Evolutionary conservation across 2,888 invertebrate genomes (phyloP).

Genomic region (Agrilus biguttatus): DNA sequence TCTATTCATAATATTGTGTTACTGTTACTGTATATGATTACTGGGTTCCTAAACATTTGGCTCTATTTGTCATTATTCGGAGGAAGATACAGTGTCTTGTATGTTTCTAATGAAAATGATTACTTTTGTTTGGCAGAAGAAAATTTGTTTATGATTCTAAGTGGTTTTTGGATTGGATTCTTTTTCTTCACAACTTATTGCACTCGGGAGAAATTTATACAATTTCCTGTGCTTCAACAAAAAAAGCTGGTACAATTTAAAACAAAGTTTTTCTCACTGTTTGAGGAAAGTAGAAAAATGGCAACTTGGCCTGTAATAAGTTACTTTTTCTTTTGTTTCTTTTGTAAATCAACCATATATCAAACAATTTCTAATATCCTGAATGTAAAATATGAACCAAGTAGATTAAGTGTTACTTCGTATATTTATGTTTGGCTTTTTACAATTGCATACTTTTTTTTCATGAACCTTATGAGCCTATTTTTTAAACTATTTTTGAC

Average conservation of each 20-base stretch:
- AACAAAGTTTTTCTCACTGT: conserved; percentile 37
- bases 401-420: conserved; percentile 36
- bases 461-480: conserved; percentile 53
- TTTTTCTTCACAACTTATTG: conserved; percentile 44
- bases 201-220: conserved; percentile 40
- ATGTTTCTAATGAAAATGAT: conserved; percentile 32
- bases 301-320: conserved; percentile 48
- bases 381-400: conserved; percentile 36
- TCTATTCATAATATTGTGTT: conserved; percentile 44
- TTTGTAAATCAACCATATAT: conserved; percentile 43
- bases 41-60: conserved; percentile 54
- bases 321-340: conserved; percentile 45
- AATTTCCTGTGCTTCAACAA: conserved; percentile 57
- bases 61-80: conserved; percentile 52
- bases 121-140: conserved; percentile 50
- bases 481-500: conserved; percentile 58
- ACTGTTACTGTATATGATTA: conserved; percentile 41
- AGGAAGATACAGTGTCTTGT: conserved; percentile 40
- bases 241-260: conserved; percentile 54
- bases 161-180: conserved; percentile 53
- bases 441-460: conserved; percentile 51
- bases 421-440: conserved; percentile 52
- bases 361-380: conserved; percentile 37
- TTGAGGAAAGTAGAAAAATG: conserved; percentile 42
- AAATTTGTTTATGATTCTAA: conserved; percentile 49